Conservation (phyloP, 2,888 invertebrate genomes). For the Aspidiotus rigidus region DNA sequence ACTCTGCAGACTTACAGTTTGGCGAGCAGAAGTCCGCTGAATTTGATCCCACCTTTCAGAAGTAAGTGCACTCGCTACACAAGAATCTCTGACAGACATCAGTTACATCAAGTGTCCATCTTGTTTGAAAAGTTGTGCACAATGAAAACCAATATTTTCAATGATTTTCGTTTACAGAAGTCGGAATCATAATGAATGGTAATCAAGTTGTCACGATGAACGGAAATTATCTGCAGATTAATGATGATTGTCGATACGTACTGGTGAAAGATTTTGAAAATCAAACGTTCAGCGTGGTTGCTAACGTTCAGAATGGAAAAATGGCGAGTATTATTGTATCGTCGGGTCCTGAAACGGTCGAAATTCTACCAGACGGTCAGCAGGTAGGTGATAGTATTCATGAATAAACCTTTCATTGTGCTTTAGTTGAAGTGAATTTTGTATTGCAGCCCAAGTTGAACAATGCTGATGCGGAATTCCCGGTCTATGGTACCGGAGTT, state of each 20-base stretch:
- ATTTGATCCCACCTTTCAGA: slow-evolving; percentile 57
- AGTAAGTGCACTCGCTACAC: no score
- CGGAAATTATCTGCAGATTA: slow-evolving; percentile 19
- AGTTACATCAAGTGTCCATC: not conserved
- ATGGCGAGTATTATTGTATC: slow-evolving; percentile 59
- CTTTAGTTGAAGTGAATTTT: not conserved
- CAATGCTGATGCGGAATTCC: slow-evolving; percentile 60
- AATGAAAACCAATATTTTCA: not conserved
- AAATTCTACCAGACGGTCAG: slow-evolving; percentile 54
- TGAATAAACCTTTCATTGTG: no score
- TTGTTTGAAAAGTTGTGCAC: not conserved
- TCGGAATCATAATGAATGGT: slow-evolving; percentile 19
- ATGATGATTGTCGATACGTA: slow-evolving; percentile 71
- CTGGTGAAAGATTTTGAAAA: slow-evolving; percentile 73
- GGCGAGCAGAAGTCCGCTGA: slow-evolving; percentile 47
- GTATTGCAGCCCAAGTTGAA: slow-evolving; percentile 52
- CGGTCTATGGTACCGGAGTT: slow-evolving; percentile 52
- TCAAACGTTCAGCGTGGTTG: slow-evolving; percentile 58
- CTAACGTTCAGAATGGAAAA: slow-evolving; percentile 60
- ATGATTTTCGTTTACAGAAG: slow-evolving; percentile 12
- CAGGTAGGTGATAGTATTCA: slow-evolving; percentile 43
- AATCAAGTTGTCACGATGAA: slow-evolving; percentile 24
- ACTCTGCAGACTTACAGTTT: slow-evolving; percentile 51
- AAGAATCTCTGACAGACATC: no score
- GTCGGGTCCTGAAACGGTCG: slow-evolving; percentile 57